A percentile compares a stretch with the other conserved stretches of the same genome.
These are phyloP conservation scores for Tor tambroides DNA, from an alignment of 2,113 vertebrate genomes.

Conservation along the genomic window DNA sequence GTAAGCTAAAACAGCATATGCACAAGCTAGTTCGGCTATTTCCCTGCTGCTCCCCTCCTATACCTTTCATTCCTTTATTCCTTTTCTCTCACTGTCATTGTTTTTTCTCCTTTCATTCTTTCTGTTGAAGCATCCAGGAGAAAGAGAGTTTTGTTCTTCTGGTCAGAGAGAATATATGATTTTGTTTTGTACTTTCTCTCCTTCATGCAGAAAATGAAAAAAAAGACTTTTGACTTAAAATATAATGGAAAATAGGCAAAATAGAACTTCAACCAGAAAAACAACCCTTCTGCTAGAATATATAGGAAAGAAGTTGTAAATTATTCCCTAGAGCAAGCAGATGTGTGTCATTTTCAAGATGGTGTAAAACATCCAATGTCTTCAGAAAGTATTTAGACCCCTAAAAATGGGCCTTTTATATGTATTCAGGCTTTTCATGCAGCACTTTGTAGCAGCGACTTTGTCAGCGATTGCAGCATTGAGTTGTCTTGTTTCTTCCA, in stretches of 20 bases:
- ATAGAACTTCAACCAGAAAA: slow-evolving; percentile 1
- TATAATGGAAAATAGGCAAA: neutral
- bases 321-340: neutral
- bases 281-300: neutral
- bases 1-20: neutral
- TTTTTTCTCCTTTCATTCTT: neutral
- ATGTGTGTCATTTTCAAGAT: neutral
- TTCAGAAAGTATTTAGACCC: slow-evolving; percentile 11
- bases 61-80: neutral
- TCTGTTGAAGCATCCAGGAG: neutral
- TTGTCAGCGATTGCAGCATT: neutral
- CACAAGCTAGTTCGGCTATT: neutral
- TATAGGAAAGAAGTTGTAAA: neutral
- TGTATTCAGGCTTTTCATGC: slow-evolving; percentile 4
- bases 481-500: neutral
- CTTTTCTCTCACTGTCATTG: neutral
- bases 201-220: neutral
- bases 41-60: neutral
- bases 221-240: neutral
- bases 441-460: neutral
- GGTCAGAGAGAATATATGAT: slow-evolving; percentile 25
- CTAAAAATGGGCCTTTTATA: neutral
- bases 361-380: neutral
- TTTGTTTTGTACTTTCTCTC: neutral
- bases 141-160: slow-evolving; percentile 13